Conservation (phyloP, 2,888 invertebrate genomes). For the Drosophila prolongata region DNA sequence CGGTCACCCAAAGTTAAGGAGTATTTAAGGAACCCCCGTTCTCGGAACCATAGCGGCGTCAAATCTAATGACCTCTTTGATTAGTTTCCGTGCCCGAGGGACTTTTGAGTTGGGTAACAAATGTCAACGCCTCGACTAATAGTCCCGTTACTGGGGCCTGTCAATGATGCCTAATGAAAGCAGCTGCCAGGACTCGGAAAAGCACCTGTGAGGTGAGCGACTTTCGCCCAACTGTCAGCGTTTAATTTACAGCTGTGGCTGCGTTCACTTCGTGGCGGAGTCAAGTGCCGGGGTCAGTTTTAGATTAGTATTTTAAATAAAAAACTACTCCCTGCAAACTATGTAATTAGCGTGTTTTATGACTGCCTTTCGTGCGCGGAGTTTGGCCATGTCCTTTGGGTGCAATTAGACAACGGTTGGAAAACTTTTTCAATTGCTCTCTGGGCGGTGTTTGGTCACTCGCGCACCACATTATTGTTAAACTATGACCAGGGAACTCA, state of each 20-base stretch:
- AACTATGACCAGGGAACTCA: background rate
- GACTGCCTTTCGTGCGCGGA: slow-evolving; percentile 48
- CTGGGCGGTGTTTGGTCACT: slow-evolving; percentile 35
- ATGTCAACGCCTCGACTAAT: slow-evolving; percentile 73
- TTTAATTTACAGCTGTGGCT: slow-evolving; percentile 76
- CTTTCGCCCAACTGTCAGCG: slow-evolving; percentile 68
- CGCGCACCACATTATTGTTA: slow-evolving; percentile 17
- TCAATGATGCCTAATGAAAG: slow-evolving; percentile 72
- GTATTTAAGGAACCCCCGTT: slow-evolving; percentile 33
- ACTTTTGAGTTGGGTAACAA: slow-evolving; percentile 53
- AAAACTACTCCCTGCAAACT: slow-evolving; percentile 37
- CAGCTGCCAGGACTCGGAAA: slow-evolving; percentile 57
- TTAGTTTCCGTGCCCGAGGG: slow-evolving; percentile 57
- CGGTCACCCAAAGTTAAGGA: slow-evolving; percentile 45
- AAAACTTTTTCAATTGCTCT: slow-evolving; percentile 65
- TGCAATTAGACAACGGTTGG: slow-evolving; percentile 65
- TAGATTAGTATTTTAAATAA: slow-evolving; percentile 72
- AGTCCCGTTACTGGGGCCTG: slow-evolving; percentile 69
- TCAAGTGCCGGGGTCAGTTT: slow-evolving; percentile 70
- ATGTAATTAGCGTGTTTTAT: slow-evolving; percentile 73
- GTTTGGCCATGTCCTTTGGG: slow-evolving; percentile 66
- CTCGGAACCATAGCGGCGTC: slow-evolving; percentile 37
- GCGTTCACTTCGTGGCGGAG: slow-evolving; percentile 45
- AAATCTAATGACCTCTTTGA: slow-evolving; percentile 75
- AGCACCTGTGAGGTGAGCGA: slow-evolving; percentile 31